Evolutionary conservation across 1,140 invertebrate species (phyloP).

Genomic region (Hycleus cichorii): DNA sequence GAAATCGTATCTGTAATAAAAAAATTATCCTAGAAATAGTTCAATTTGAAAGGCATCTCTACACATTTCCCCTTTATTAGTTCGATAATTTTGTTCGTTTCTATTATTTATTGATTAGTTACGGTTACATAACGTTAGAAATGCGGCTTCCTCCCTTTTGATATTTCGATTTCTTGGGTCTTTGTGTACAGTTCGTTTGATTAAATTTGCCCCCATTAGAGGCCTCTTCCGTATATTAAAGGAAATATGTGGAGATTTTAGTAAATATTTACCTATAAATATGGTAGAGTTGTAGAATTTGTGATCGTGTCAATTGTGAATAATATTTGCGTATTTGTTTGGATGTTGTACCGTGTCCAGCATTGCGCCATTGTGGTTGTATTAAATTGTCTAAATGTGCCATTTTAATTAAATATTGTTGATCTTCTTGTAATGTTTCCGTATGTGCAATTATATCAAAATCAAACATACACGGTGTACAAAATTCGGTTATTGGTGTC

Average conservation of each 20-base stretch:
- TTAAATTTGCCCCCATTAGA: too few species aligned
- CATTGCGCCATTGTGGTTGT: constrained; percentile 74
- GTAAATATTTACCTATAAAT: constrained; percentile 59
- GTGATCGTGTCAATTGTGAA: constrained; percentile 62
- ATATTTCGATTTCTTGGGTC: too few species aligned
- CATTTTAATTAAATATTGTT: constrained; percentile 71
- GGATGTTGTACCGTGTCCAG: constrained; percentile 63
- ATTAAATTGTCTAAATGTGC: constrained; percentile 66
- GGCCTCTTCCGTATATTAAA: too few species aligned
- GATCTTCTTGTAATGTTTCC: constrained; percentile 80
- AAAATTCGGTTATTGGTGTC: constrained; percentile 77
- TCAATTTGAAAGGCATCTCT: too few species aligned
- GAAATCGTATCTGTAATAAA: constrained; percentile 67
- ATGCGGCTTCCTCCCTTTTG: too few species aligned
- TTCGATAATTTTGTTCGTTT: background rate
- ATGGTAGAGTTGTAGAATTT: constrained; percentile 68
- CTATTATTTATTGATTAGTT: constrained; percentile 4
- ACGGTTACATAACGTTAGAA: background rate
- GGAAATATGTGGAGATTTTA: too few species aligned
- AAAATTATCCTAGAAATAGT: too few species aligned
- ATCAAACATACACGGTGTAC: constrained; percentile 81
- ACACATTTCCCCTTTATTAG: too few species aligned
- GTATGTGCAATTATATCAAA: constrained; percentile 86
- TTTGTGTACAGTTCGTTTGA: too few species aligned
- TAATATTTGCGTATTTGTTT: constrained; percentile 67